Conservation (phyloP, 2,888 invertebrate genomes). For the Chymomyza fuscimana region DNA sequence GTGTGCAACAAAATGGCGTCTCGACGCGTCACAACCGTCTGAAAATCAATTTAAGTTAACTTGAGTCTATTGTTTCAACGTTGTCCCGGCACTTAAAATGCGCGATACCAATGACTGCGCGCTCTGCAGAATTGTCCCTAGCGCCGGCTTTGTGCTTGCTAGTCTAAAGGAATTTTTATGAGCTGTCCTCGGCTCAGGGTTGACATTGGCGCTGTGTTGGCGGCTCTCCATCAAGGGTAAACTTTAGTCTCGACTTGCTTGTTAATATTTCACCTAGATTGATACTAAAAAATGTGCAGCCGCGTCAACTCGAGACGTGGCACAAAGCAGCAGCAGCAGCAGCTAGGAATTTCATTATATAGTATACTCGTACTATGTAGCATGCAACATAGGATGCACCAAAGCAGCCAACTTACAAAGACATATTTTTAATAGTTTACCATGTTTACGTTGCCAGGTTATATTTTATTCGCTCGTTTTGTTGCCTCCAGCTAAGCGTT, state of each 20-base stretch:
- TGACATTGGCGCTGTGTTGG: slow-evolving; percentile 25
- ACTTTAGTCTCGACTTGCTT: slow-evolving; percentile 45
- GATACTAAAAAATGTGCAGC: slow-evolving; percentile 53
- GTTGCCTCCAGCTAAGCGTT: slow-evolving; percentile 35
- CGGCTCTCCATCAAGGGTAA: slow-evolving; percentile 48
- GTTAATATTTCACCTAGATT: slow-evolving; percentile 74
- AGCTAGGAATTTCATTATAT: slow-evolving; percentile 68
- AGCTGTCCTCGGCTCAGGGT: slow-evolving; percentile 60
- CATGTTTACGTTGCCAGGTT: slow-evolving; percentile 57
- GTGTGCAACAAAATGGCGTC: slow-evolving; percentile 33
- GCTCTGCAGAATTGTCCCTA: slow-evolving; percentile 3
- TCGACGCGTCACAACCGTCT: slow-evolving; percentile 45
- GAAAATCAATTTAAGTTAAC: slow-evolving; percentile 75
- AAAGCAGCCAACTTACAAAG: slow-evolving; percentile 59
- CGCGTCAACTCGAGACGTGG: slow-evolving; percentile 16
- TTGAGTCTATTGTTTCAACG: slow-evolving; percentile 72
- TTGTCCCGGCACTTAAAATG: slow-evolving; percentile 51
- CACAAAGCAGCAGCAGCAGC: slow-evolving; percentile 32
- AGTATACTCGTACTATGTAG: slow-evolving; percentile 6
- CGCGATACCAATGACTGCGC: slow-evolving; percentile 8
- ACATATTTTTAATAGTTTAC: slow-evolving; percentile 72
- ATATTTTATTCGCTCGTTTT: slow-evolving; percentile 13
- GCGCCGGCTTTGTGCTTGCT: slow-evolving; percentile 41
- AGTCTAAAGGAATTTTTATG: slow-evolving; percentile 73
- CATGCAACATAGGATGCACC: slow-evolving; percentile 22